A percentile compares a stretch with the other conserved stretches of the same genome.
Evolutionary conservation across 37 sponge, comb jelly and placozoan genomes (phyloP).

Genomic region (Halichondria panicea): DNA sequence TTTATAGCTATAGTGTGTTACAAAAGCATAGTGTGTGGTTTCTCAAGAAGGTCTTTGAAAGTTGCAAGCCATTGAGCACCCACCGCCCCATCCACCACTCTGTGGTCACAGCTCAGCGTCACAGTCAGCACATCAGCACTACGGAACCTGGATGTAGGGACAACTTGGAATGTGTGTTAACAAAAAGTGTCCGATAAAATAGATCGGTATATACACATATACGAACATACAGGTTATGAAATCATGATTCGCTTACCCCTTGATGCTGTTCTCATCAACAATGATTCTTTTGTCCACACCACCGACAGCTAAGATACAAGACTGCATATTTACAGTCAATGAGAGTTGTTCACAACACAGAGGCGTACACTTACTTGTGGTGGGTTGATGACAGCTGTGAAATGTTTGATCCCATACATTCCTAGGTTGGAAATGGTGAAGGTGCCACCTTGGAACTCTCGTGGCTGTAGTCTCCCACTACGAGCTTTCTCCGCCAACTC

Average conservation of each 20-base stretch:
- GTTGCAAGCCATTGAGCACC: constrained; percentile 91
- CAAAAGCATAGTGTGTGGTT: constrained; percentile 87
- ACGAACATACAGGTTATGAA: background rate
- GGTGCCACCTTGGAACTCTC: constrained; percentile 95
- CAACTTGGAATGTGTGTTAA: background rate
- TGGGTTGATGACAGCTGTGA: constrained; percentile 94
- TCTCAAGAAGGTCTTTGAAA: constrained; percentile 79
- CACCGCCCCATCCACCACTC: constrained; percentile 97
- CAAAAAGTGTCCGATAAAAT: background rate
- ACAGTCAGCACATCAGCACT: constrained; percentile 86
- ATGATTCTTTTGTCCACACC: constrained; percentile 83
- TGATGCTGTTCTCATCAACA: constrained; percentile 39
- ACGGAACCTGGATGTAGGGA: constrained; percentile 35
- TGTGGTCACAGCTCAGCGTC: constrained; percentile 96
- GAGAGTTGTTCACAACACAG: too few relatives aligned
- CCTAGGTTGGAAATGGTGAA: constrained; percentile 97
- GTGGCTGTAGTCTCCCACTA: constrained; percentile 75
- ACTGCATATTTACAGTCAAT: too few relatives aligned
- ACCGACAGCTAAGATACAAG: constrained; percentile 97
- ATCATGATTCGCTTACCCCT: constrained; percentile 32
- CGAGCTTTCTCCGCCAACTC: constrained; percentile 85
- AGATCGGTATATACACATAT: background rate
- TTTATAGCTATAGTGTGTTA: constrained; percentile 13
- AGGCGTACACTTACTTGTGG: constrained; percentile 84
- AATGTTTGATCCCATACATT: constrained; percentile 84